These are phyloP conservation scores for Salminus brasiliensis DNA, from an alignment of 2,113 vertebrate species.

Conservation along the genomic window DNA sequence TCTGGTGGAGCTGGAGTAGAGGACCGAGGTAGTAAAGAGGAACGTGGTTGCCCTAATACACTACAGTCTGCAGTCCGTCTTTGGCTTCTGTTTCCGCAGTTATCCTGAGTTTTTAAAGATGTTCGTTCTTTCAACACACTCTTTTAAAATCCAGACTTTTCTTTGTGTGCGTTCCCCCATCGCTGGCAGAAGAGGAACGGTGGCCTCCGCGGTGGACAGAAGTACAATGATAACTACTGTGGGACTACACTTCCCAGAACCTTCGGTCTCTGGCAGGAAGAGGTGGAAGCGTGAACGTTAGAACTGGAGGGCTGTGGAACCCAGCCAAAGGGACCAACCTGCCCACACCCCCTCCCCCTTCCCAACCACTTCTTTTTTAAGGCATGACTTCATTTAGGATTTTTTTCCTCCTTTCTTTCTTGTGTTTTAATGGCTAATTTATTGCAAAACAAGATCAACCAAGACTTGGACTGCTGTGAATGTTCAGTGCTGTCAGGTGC, in stretches of 20 bases:
- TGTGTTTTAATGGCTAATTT: constrained; percentile 44
- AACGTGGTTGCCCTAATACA: neutral
- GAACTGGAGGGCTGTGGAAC: constrained; percentile 75
- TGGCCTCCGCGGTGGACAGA: neutral
- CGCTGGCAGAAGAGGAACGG: neutral
- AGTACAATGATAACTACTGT: constrained; percentile 60
- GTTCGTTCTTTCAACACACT: neutral
- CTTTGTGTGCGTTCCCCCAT: neutral
- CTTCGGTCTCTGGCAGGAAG: constrained; percentile 57
- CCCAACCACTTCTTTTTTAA: constrained; percentile 54
- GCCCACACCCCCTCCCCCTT: too few relatives aligned
- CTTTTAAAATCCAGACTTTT: neutral
- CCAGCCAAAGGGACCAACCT: constrained; percentile 79
- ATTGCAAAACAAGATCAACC: constrained; percentile 34
- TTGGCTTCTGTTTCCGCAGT: neutral
- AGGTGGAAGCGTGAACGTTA: constrained; percentile 71
- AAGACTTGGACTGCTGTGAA: constrained; percentile 14
- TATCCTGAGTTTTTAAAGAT: constrained; percentile 1
- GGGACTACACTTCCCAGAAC: constrained; percentile 67
- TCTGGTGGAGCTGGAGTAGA: neutral
- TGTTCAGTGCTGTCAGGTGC: constrained; percentile 1
- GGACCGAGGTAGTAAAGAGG: neutral
- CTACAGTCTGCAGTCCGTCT: constrained; percentile 2
- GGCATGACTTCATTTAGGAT: constrained; percentile 38
- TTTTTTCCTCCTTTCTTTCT: neutral